These are phyloP conservation scores for Escarpia spicata DNA, from an alignment of 2,888 invertebrate species.

Conservation along the genomic window DNA sequence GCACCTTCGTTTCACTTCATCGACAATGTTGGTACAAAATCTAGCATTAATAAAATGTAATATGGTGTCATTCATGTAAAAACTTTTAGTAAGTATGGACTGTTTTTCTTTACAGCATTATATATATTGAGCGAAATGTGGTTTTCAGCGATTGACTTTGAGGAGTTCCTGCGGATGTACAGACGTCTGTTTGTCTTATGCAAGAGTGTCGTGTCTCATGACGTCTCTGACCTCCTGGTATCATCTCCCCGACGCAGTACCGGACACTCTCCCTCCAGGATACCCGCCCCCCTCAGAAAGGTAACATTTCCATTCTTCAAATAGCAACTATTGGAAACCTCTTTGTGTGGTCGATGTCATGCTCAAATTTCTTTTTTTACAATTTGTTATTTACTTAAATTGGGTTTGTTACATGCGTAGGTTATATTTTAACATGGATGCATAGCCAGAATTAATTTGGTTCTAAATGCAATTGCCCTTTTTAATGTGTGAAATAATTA, in stretches of 20 bases:
- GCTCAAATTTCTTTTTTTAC: too few species aligned
- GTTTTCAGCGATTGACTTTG: constrained; percentile 61
- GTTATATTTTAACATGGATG: background rate
- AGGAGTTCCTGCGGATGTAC: constrained; percentile 63
- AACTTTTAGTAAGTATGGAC: background rate
- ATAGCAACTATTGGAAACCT: too few species aligned
- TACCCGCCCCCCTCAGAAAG: constrained; percentile 26
- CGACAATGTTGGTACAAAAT: too few species aligned
- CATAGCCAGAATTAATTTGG: background rate
- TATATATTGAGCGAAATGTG: background rate
- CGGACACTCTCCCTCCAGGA: constrained; percentile 17
- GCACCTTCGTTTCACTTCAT: too few species aligned
- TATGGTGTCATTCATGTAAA: background rate
- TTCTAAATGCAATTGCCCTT: too few species aligned
- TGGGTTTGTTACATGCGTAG: too few species aligned
- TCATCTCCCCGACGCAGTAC: background rate
- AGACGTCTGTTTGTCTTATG: constrained; percentile 60
- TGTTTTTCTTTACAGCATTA: constrained; percentile 9
- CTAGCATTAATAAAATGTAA: too few species aligned
- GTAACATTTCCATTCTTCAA: background rate
- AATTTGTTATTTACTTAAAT: too few species aligned
- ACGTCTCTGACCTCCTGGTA: constrained; percentile 46
- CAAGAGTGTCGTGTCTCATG: constrained; percentile 55
- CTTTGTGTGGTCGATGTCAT: too few species aligned
- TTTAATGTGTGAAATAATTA: too few species aligned